Evolutionary conservation across 2,113 vertebrate species (phyloP), one percentile per base, ranked within the genome.

Genomic region (Nannobrachium achirus): DNA sequence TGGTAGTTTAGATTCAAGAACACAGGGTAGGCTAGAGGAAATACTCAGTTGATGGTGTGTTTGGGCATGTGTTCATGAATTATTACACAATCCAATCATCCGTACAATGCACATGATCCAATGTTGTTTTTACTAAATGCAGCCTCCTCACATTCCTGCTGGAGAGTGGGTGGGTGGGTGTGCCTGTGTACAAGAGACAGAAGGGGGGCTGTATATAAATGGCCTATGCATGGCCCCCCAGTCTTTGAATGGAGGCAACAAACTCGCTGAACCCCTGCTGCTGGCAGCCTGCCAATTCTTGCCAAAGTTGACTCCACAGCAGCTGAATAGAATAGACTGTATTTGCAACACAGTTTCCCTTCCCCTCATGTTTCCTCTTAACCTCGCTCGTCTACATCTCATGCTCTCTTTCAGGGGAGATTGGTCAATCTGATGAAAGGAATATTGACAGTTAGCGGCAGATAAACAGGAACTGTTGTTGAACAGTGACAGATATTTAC

Each of bases 261-360:
- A 89, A 89, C 88, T 46, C 74, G 0, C 10, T 84, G 83, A 88
- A 76, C 86, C 20, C 25, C 13, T 33, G 46, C 52, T 1, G 58
- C 62, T 87, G 86, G 81, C 77, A 0, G 6, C 3, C 1, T 11
- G 72, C 83, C 84, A 84, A 73, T 66, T 83, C 72, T 61, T 71
- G 56, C 76, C 80, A 86, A 69, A 82, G 86, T 80, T 84, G 69
- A 82, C 69, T 63, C 76, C 65, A 41, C 52, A 66, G 76, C 52
- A 66, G 76, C 66, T 79, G 63, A 79, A 75, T 78, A 61, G 48
- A 13, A n/a, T n/a, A n/a, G 75, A 71, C n/a, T 44, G 55, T 79
- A 68, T 81, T 78, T 9, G 40, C 42, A 25, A 38, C 16, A 50
- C 44, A 10, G 16, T 16, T 44, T 52, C 39, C 16, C 18, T 18